Percentiles rank a stretch among this genome's conserved stretches.
phyloP scores from a whole-genome alignment of 2,797 vertebrate genomes.

The Crossoptilon crossoptilon region DNA sequence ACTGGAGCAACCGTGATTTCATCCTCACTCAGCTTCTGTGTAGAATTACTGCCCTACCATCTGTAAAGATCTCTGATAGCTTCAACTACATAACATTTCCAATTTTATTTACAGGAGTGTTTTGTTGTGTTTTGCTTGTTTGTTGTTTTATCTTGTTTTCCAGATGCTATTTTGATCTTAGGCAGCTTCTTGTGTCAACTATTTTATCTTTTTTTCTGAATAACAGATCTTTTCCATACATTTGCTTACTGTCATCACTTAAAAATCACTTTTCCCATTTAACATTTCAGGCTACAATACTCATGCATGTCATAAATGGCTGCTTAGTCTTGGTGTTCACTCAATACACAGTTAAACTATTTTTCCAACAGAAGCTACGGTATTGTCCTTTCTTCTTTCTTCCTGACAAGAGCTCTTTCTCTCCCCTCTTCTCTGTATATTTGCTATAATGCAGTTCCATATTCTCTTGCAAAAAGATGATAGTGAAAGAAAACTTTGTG shows the following conservation, averaged over 20 bases:
- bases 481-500: background rate
- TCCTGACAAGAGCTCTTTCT: background rate
- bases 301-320: background rate
- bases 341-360: background rate
- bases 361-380: background rate
- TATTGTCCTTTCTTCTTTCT: background rate
- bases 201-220: background rate
- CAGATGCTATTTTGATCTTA: background rate
- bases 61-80: background rate
- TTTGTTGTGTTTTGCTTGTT: fast-evolving
- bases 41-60: background rate
- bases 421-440: background rate
- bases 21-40: background rate
- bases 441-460: background rate
- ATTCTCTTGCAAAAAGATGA: background rate
- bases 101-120: background rate
- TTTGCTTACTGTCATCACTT: background rate
- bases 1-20: background rate
- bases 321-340: background rate
- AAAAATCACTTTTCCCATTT: background rate
- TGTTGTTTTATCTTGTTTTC: background rate
- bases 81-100: background rate
- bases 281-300: background rate
- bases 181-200: background rate
- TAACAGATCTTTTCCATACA: background rate